These are phyloP conservation scores for Acrobasis consociella DNA, from an alignment of 2,888 invertebrate species.

Conservation along the genomic window DNA sequence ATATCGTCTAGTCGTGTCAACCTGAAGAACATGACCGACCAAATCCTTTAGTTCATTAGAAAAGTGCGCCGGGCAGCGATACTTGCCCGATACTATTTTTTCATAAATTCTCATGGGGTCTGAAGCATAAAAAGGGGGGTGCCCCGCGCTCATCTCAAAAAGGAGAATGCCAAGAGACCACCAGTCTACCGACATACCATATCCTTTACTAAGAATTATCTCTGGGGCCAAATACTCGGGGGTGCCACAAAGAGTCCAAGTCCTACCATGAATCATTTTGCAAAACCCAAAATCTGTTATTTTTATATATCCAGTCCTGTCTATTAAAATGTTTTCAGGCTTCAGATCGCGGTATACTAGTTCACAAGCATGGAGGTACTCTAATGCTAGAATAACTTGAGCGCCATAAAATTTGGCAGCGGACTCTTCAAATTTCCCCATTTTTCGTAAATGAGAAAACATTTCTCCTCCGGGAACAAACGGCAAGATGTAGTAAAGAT, in stretches of 20 bases:
- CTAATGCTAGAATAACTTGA: slow-evolving; percentile 94
- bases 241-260: slow-evolving; percentile 97
- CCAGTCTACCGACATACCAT: slow-evolving; percentile 97
- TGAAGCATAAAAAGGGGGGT: slow-evolving; percentile 96
- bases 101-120: slow-evolving; percentile 97
- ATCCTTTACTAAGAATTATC: slow-evolving; percentile 94
- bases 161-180: slow-evolving; percentile 96
- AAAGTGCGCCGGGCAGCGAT: slow-evolving; percentile 92
- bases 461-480: slow-evolving; percentile 94
- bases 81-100: slow-evolving; percentile 95
- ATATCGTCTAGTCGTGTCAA: slow-evolving; percentile 82
- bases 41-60: slow-evolving; percentile 91
- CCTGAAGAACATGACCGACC: slow-evolving; percentile 89
- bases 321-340: slow-evolving; percentile 95
- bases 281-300: slow-evolving; percentile 98
- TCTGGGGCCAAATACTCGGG: slow-evolving; percentile 98
- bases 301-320: slow-evolving; percentile 89
- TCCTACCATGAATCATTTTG: slow-evolving; percentile 89
- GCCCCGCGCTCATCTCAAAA: slow-evolving; percentile 95
- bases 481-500: slow-evolving; percentile 91
- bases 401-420: slow-evolving; percentile 94
- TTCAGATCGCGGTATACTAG: slow-evolving; percentile 95
- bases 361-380: slow-evolving; percentile 94
- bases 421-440: slow-evolving; percentile 87
- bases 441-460: slow-evolving; percentile 88